Evolutionary conservation across 2,888 invertebrate genomes (phyloP), one percentile per base, ranked within the genome.

Genomic region (Dusona sp.): DNA sequence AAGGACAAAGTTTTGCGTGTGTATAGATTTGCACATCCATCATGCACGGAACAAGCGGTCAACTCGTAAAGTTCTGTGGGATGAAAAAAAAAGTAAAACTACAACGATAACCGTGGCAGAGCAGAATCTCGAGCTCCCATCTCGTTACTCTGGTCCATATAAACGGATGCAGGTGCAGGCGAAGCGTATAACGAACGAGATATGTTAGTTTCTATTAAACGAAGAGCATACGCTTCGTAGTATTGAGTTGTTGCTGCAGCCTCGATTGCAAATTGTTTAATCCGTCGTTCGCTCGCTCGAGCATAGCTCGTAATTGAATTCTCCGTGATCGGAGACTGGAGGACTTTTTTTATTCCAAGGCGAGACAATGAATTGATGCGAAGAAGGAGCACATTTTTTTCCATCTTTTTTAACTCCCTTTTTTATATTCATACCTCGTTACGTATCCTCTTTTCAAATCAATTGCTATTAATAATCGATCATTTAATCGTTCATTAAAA

Each of bases 231-330:
- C 33, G 25, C 51, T 54, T 33, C 67, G 38, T 11, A 29, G 16
- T 61, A 25, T 61, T 19, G 64, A 13, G n/a, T 9, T 54, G 75
- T 68, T 25, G 42, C 13, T 57, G 22, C 42, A 25, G 74, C 68
- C 84, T 64, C 84, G 78, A 86, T 84, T 65, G 81, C 81, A 84
- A 86, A 86, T 84, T 86, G 86, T 86, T 86, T 48, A 84, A 86
- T 81, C 73, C 81, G 83, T 80, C 83, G 57, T 51, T 61, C 75
- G 79, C 48, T 42, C 79, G 67, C 75, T 74, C 80, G 57, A 83
- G 77, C 73, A 72, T 57, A 61, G 61, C 54, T 83, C 72, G 86
- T 81, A 86, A 86, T 86, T 86, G 81, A 84, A 86, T 86, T 81
- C 83, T 83, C 51, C 65, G 78, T 51, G 38, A 67, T 64, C 78